Percentiles rank a stretch among this genome's conserved stretches.
These are phyloP conservation scores for Amia ocellicauda DNA, from an alignment of 2,113 vertebrate genomes.

Conservation along the genomic window DNA sequence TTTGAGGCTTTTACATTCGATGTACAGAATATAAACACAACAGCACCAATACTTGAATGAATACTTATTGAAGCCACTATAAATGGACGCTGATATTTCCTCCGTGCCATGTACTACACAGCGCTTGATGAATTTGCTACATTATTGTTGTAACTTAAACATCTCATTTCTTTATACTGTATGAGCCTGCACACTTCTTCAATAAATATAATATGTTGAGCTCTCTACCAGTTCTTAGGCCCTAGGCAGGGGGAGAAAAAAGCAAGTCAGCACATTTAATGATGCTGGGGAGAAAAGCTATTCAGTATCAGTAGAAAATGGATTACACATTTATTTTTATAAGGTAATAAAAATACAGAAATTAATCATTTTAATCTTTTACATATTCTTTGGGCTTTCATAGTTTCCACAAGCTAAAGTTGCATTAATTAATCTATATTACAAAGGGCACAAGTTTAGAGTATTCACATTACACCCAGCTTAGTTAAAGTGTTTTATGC, in stretches of 20 bases:
- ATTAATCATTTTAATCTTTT: constrained; percentile 12
- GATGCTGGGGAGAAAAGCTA: not conserved
- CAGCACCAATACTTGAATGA: no score
- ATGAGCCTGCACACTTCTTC: constrained; percentile 1
- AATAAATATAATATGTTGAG: constrained; percentile 5
- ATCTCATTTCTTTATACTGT: not conserved
- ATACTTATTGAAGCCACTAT: no score
- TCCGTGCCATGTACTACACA: no score
- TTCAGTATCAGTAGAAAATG: constrained; percentile 1
- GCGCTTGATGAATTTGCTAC: not conserved
- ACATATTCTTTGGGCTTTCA: not conserved
- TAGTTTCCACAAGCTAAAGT: not conserved
- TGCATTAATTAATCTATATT: not conserved
- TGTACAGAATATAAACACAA: no score
- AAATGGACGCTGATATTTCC: no score
- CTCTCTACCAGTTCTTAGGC: not conserved
- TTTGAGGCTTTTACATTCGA: no score
- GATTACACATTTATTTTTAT: constrained; percentile 1
- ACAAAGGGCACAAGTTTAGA: not conserved
- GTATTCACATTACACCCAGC: no score
- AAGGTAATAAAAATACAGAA: constrained; percentile 10
- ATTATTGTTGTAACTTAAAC: not conserved
- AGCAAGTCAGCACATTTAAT: constrained; percentile 1
- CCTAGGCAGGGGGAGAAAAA: not conserved
- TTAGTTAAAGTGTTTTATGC: not conserved